phyloP scores from a whole-genome alignment of 2,113 vertebrate genomes.

The Macrotus californicus region DNA sequence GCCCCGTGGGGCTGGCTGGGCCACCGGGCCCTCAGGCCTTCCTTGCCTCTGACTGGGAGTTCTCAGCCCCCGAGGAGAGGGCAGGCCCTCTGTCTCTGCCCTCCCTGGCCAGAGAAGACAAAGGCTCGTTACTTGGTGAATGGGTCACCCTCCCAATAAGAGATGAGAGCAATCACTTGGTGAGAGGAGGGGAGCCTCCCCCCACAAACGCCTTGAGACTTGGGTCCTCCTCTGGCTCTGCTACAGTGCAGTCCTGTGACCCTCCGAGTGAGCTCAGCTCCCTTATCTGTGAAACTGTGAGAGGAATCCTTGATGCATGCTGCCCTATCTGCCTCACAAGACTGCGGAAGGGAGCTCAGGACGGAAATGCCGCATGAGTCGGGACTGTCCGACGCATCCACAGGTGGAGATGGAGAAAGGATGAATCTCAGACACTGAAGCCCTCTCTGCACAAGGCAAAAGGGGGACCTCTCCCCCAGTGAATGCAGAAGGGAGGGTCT shows the following conservation, averaged over 20 bases:
- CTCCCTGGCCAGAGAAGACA: background rate
- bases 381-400: accelerated
- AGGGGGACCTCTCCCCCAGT: too few relatives aligned
- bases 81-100: background rate
- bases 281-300: background rate
- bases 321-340: background rate
- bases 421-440: background rate
- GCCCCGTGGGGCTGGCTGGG: background rate
- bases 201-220: background rate
- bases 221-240: background rate
- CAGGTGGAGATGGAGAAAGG: background rate
- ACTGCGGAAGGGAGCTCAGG: background rate
- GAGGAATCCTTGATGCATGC: background rate
- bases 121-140: background rate
- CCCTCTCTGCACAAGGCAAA: background rate
- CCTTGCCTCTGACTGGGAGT: background rate
- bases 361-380: accelerated
- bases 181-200: background rate
- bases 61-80: background rate
- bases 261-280: background rate
- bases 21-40: too few relatives aligned
- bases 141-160: background rate
- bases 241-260: background rate
- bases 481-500: background rate
- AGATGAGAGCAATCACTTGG: background rate